phyloP scores from a whole-genome alignment of 92 coral and sea anemone genomes.

The Diadumene lineata region DNA sequence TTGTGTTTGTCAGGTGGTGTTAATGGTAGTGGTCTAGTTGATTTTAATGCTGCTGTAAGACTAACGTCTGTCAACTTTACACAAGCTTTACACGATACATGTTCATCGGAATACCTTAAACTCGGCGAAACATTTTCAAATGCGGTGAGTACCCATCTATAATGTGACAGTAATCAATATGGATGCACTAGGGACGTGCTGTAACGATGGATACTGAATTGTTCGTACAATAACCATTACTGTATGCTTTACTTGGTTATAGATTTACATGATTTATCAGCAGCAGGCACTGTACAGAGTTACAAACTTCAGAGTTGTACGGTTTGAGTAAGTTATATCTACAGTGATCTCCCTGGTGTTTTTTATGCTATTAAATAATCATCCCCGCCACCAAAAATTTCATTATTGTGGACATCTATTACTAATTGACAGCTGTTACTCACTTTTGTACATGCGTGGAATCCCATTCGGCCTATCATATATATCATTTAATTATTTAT shows the following conservation, averaged over 20 bases:
- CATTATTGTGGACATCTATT: too few species aligned
- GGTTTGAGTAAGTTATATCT: conserved; percentile 7
- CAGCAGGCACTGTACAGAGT: neutral
- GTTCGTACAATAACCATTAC: neutral
- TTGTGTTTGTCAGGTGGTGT: too few species aligned
- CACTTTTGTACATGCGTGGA: neutral
- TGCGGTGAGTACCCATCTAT: conserved; percentile 13
- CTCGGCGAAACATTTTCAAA: neutral
- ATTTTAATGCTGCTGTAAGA: neutral
- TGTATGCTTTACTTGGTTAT: neutral
- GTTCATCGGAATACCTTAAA: neutral
- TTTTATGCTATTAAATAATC: neutral
- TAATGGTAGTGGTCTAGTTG: neutral
- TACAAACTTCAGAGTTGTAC: neutral
- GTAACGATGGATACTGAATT: too few species aligned
- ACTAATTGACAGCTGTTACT: too few species aligned
- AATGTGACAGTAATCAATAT: too few species aligned
- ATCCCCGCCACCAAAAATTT: too few species aligned
- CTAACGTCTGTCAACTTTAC: conserved; percentile 4
- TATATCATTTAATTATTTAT: too few species aligned
- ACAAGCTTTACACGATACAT: neutral
- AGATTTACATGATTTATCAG: conserved; percentile 7
- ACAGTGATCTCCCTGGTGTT: neutral
- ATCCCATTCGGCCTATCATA: neutral
- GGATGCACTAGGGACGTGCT: too few species aligned